Evolutionary conservation across 2,888 invertebrate genomes (phyloP).

Genomic region (Hyposoter didymator): DNA sequence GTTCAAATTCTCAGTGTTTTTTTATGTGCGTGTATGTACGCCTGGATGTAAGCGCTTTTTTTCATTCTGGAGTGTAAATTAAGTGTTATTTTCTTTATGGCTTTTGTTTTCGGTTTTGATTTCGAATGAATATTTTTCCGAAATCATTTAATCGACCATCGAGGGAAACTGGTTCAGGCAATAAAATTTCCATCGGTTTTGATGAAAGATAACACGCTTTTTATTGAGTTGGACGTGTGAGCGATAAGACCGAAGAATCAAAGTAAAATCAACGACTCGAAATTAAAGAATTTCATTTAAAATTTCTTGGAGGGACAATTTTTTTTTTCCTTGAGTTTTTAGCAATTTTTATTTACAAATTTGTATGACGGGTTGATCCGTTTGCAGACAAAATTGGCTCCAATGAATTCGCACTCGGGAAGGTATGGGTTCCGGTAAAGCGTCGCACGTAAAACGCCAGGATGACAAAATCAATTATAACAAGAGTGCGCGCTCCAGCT

Average conservation of each 20-base stretch:
- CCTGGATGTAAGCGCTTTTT: constrained; percentile 76
- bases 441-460: constrained; percentile 36
- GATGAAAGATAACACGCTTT: neutral
- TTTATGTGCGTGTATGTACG: constrained; percentile 32
- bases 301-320: neutral
- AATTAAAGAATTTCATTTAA: neutral
- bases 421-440: constrained; percentile 8
- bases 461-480: constrained; percentile 59
- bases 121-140: neutral
- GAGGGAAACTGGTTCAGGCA: neutral
- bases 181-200: neutral
- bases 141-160: neutral
- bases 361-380: neutral
- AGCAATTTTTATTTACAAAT: constrained; percentile 11
- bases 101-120: constrained; percentile 44
- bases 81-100: constrained; percentile 27
- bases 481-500: constrained; percentile 28
- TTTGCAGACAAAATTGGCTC: constrained; percentile 30
- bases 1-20: constrained; percentile 56
- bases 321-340: constrained; percentile 3
- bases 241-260: neutral
- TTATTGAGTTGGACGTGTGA: neutral
- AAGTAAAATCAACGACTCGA: neutral
- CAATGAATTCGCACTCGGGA: constrained; percentile 22
- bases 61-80: constrained; percentile 56